phyloP scores from a whole-genome alignment of 2,113 vertebrate species.

The Tachysurus fulvidraco region DNA sequence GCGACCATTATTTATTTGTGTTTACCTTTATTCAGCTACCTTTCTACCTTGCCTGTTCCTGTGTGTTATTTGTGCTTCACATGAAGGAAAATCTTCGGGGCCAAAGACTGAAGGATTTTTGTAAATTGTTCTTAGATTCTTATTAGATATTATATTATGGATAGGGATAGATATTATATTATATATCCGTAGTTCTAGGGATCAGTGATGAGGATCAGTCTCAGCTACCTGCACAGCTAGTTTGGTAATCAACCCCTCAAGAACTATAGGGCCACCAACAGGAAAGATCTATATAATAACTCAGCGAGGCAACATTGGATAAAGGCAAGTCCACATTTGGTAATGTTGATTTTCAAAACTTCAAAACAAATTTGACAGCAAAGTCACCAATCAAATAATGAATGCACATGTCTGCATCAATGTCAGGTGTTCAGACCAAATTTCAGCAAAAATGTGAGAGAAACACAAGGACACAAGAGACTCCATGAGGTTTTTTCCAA shows the following conservation, averaged over 20 bases:
- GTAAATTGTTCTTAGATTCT: not conserved
- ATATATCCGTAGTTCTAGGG: too few species aligned
- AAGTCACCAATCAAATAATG: not conserved
- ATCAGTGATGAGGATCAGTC: not conserved
- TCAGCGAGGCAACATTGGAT: not conserved
- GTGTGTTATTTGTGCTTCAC: not conserved
- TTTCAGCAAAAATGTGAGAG: not conserved
- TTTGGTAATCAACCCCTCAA: not conserved
- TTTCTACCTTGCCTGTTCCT: too few species aligned
- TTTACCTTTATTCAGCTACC: not conserved
- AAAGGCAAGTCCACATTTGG: not conserved
- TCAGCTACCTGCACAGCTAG: not conserved
- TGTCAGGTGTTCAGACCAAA: not conserved
- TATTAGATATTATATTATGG: not conserved
- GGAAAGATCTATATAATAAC: not conserved
- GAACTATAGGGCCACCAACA: not conserved
- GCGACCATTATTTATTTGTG: not conserved
- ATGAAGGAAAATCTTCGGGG: not conserved
- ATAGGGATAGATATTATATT: too few species aligned
- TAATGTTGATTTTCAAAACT: not conserved
- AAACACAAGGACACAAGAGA: not conserved
- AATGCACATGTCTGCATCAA: not conserved
- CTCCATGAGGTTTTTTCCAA: not conserved
- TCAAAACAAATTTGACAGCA: not conserved
- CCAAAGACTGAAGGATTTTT: not conserved